Evolutionary conservation across 2,113 vertebrate genomes (phyloP).

Genomic region (Dryoscopus gambensis): DNA sequence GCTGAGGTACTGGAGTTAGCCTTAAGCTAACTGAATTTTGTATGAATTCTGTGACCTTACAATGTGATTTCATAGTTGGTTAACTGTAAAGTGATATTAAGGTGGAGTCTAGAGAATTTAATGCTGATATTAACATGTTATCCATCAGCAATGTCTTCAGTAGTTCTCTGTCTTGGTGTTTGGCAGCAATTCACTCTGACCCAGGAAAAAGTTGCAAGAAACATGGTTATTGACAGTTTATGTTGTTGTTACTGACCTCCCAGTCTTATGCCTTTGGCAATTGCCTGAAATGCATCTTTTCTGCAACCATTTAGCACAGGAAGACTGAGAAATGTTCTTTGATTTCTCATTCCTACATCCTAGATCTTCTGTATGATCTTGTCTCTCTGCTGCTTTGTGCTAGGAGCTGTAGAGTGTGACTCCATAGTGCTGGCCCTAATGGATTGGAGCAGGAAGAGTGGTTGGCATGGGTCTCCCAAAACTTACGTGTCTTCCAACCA

Average conservation of each 20-base stretch:
- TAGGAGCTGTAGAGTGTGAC: background rate
- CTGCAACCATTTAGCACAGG: background rate
- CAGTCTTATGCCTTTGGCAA: background rate
- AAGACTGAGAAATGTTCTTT: background rate
- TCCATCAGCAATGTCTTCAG: background rate
- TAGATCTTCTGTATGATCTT: background rate
- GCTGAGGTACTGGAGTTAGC: background rate
- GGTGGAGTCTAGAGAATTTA: conserved; percentile 1
- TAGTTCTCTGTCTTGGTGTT: background rate
- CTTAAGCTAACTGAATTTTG: conserved; percentile 17
- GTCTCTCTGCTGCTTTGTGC: background rate
- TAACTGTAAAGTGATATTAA: background rate
- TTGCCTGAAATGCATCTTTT: background rate
- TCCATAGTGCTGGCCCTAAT: fast-evolving
- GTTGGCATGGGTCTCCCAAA: background rate
- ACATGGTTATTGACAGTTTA: background rate
- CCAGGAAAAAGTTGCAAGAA: background rate
- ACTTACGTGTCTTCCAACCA: fast-evolving
- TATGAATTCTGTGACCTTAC: background rate
- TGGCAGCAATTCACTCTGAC: background rate
- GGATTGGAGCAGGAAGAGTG: background rate
- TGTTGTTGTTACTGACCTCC: background rate
- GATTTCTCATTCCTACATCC: background rate
- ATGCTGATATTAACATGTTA: background rate
- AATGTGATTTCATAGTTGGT: background rate